Conservation (phyloP, 2,888 invertebrate genomes). For the Hydriomena furcata region DNA sequence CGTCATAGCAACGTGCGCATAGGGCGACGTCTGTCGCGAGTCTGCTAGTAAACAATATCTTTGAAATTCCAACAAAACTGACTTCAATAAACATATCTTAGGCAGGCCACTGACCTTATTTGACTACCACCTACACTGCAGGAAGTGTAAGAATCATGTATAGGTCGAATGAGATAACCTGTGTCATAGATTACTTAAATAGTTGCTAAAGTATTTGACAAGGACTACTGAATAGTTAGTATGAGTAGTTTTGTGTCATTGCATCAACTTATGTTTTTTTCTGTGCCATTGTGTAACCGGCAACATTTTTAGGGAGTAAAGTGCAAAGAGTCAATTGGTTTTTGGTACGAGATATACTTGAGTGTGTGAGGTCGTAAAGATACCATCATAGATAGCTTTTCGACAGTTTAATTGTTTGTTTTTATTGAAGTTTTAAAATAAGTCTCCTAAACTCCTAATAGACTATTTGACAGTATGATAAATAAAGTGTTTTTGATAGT, state of each 20-base stretch:
- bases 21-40: no score
- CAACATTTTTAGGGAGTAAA: no score
- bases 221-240: constrained; percentile 1
- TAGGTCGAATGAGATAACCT: constrained; percentile 22
- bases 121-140: constrained; percentile 30
- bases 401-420: no score
- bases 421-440: no score
- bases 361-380: background rate
- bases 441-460: no score
- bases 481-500: no score
- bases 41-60: no score
- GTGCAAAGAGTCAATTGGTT: no score
- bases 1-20: no score
- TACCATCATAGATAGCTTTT: no score
- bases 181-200: background rate
- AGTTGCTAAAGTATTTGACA: background rate
- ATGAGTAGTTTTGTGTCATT: background rate
- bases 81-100: constrained; percentile 8
- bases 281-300: constrained; percentile 26
- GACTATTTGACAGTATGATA: no score
- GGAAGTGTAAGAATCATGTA: constrained; percentile 26
- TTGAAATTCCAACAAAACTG: no score
- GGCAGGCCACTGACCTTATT: constrained; percentile 29
- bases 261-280: constrained; percentile 5
- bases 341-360: constrained; percentile 8